A percentile compares a stretch with the other conserved stretches of the same genome.
phyloP scores from a whole-genome alignment of 2,797 vertebrate genomes.

The Spea hammondii region DNA sequence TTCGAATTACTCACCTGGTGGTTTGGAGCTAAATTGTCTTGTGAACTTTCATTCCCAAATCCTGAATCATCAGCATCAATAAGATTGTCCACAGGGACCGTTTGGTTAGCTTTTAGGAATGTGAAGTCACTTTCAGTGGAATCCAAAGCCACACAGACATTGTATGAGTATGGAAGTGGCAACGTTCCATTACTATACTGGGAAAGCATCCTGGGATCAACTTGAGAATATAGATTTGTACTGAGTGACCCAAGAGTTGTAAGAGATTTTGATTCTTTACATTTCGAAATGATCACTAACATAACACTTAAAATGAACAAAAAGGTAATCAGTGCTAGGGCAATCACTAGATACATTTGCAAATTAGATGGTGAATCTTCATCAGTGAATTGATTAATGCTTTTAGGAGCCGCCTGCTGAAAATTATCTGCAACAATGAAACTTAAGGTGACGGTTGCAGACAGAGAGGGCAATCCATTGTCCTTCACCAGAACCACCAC shows the following conservation, averaged over 20 bases:
- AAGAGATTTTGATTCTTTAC: slow-evolving; percentile 21
- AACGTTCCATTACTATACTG: slow-evolving; percentile 47
- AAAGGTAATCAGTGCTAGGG: slow-evolving; percentile 56
- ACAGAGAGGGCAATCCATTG: slow-evolving; percentile 80
- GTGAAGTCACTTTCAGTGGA: slow-evolving; percentile 44
- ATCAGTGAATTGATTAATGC: rapidly evolving
- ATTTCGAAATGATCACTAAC: slow-evolving; percentile 42
- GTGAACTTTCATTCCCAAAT: neutral
- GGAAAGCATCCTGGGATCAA: slow-evolving; percentile 15
- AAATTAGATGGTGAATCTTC: slow-evolving; percentile 51
- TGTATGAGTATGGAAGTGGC: slow-evolving; percentile 55
- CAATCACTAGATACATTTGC: slow-evolving; percentile 59
- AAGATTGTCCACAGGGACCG: neutral
- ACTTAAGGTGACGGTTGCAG: slow-evolving; percentile 65
- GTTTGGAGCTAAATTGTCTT: neutral
- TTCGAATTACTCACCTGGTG: too few species aligned
- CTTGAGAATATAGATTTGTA: slow-evolving; percentile 40
- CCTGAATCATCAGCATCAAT: neutral
- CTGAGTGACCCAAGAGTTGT: slow-evolving; percentile 43
- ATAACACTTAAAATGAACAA: slow-evolving; percentile 62
- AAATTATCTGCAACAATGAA: slow-evolving; percentile 56
- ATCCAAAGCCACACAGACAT: slow-evolving; percentile 43
- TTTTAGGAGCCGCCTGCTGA: slow-evolving; percentile 31
- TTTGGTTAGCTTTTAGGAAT: slow-evolving; percentile 43
- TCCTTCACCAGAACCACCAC: slow-evolving; percentile 82